Evolutionary conservation across 2,888 invertebrate species (phyloP).

Genomic region (Agrypnus murinus): DNA sequence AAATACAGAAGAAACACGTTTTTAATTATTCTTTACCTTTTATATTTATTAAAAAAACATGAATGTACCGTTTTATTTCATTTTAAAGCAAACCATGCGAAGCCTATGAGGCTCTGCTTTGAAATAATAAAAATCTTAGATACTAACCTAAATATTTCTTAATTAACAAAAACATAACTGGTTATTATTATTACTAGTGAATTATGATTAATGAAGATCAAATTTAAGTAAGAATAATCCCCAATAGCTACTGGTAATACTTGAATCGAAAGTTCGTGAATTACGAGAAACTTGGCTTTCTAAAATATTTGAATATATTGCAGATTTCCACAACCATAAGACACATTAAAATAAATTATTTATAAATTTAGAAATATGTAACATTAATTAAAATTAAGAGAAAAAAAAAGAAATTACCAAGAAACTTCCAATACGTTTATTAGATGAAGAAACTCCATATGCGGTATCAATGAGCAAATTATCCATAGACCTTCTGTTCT

Average conservation of each 20-base stretch:
- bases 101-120: too few species aligned
- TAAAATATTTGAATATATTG: slow-evolving; percentile 10
- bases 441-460: slow-evolving; percentile 69
- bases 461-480: slow-evolving; percentile 77
- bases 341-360: slow-evolving; percentile 1
- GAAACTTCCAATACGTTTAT: slow-evolving; percentile 73
- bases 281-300: slow-evolving; percentile 11
- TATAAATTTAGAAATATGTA: background rate
- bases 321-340: too few species aligned
- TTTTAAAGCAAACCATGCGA: slow-evolving; percentile 9
- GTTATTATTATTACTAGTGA: too few species aligned
- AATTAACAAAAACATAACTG: slow-evolving; percentile 15
- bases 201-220: background rate
- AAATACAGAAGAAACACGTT: background rate
- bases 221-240: slow-evolving; percentile 25
- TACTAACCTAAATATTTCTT: background rate
- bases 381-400: background rate
- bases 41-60: slow-evolving; percentile 12
- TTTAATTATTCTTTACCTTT: background rate
- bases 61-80: slow-evolving; percentile 22
- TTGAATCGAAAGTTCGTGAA: slow-evolving; percentile 21
- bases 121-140: too few species aligned
- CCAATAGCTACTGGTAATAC: background rate
- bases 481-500: slow-evolving; percentile 81
- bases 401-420: slow-evolving; percentile 68